Conservation (phyloP, 2,113 vertebrate genomes). For the Anseranas semipalmata region DNA sequence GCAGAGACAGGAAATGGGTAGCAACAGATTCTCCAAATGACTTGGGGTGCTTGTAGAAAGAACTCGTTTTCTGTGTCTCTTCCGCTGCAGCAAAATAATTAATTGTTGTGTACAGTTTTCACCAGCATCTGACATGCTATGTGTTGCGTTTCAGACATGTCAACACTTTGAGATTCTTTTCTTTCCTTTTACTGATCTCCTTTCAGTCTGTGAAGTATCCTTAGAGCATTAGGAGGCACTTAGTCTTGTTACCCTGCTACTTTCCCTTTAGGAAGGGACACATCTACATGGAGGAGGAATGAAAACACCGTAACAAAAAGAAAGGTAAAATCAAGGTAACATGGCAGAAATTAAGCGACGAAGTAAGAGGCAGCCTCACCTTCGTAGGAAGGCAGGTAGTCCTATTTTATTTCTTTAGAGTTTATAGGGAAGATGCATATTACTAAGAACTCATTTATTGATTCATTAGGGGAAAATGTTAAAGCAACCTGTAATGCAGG, state of each 20-base stretch:
- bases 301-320: not conserved
- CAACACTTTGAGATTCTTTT: not conserved
- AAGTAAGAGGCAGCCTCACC: not conserved
- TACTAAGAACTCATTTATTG: not conserved
- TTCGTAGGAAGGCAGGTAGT: not conserved
- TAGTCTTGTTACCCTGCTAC: not conserved
- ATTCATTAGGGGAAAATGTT: not conserved
- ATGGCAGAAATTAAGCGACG: not conserved
- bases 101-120: not conserved
- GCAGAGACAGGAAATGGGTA: not conserved
- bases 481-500: fast-evolving
- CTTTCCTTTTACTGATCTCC: not conserved
- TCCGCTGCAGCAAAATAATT: not conserved
- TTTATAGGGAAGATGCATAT: not conserved
- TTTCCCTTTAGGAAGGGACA: not conserved
- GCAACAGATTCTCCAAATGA: not conserved
- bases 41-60: not conserved
- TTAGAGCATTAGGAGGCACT: not conserved
- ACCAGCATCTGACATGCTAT: not conserved
- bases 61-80: not conserved
- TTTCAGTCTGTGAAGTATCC: not conserved
- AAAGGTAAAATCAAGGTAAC: not conserved
- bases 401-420: not conserved
- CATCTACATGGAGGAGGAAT: not conserved
- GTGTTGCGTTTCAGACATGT: not conserved